Percentiles rank a stretch among this genome's conserved stretches.
These are phyloP conservation scores for Sesamia inferens DNA, from an alignment of 2,888 invertebrate species.

Conservation along the genomic window DNA sequence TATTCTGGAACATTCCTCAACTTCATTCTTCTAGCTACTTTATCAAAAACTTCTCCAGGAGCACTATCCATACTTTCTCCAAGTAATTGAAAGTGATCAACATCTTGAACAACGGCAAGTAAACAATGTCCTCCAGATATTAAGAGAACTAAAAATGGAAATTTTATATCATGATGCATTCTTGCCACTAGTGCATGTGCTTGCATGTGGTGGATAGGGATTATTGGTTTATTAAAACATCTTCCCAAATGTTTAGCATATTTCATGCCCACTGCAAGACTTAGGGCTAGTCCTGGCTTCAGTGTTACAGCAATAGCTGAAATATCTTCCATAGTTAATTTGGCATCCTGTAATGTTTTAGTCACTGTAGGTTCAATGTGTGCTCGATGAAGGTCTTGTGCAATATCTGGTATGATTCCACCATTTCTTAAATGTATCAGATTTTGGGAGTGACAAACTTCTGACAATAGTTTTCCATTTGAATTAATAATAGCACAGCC, in stretches of 20 bases:
- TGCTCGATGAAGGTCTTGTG: slow-evolving; percentile 94
- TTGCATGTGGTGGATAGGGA: slow-evolving; percentile 99
- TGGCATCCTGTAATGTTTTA: slow-evolving; percentile 91
- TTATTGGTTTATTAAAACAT: slow-evolving; percentile 93
- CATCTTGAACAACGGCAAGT: slow-evolving; percentile 93
- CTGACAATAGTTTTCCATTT: slow-evolving; percentile 93
- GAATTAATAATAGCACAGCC: slow-evolving; percentile 96
- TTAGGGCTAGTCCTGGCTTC: slow-evolving; percentile 95
- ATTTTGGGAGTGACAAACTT: slow-evolving; percentile 95
- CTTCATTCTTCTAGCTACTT: slow-evolving; percentile 96
- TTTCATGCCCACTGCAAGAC: slow-evolving; percentile 94
- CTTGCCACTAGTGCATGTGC: slow-evolving; percentile 98
- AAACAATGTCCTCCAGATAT: slow-evolving; percentile 98
- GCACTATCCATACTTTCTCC: slow-evolving; percentile 96
- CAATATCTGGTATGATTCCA: slow-evolving; percentile 97
- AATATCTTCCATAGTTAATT: slow-evolving; percentile 91
- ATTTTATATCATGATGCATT: slow-evolving; percentile 93
- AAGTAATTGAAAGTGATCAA: slow-evolving; percentile 94
- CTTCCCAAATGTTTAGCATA: slow-evolving; percentile 95
- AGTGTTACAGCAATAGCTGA: slow-evolving; percentile 97
- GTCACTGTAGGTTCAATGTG: slow-evolving; percentile 94
- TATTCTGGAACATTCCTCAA: slow-evolving; percentile 94
- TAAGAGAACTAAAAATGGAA: slow-evolving; percentile 96
- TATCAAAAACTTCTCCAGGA: slow-evolving; percentile 98
- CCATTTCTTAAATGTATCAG: slow-evolving; percentile 93